Evolutionary conservation across 2,888 invertebrate genomes (phyloP).

Genomic region (Yponomeuta malinellus): DNA sequence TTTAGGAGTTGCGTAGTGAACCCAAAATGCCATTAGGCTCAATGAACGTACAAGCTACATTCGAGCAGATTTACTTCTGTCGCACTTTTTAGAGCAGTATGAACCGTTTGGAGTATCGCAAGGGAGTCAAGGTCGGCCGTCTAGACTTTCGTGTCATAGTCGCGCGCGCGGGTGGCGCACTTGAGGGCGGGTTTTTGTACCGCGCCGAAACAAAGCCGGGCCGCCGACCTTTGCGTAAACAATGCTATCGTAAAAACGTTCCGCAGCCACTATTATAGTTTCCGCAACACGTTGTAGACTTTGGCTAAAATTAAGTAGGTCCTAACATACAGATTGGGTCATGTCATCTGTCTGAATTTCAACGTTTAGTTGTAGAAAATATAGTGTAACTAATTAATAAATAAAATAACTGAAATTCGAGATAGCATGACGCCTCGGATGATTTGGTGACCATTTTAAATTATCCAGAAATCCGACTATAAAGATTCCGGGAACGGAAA

Average conservation of each 20-base stretch:
- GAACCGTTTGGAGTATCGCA: background rate
- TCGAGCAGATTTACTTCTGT: background rate
- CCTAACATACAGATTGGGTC: too few species aligned
- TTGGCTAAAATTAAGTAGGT: too few species aligned
- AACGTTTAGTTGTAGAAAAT: too few species aligned
- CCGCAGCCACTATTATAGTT: background rate
- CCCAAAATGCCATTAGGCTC: too few species aligned
- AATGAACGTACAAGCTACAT: too few species aligned
- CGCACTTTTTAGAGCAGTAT: background rate
- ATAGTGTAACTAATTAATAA: too few species aligned
- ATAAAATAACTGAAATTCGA: too few species aligned
- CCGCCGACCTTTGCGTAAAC: background rate
- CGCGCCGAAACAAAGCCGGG: slow-evolving; percentile 3
- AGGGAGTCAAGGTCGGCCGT: slow-evolving; percentile 14
- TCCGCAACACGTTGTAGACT: too few species aligned
- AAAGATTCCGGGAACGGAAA: slow-evolving; percentile 6
- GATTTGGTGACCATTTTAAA: background rate
- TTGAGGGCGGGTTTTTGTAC: background rate
- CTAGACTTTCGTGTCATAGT: slow-evolving; percentile 9
- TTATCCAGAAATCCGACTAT: background rate
- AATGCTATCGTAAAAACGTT: background rate
- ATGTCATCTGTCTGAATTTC: too few species aligned
- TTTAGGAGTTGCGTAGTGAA: too few species aligned
- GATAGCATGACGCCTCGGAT: too few species aligned
- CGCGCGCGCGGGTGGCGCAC: background rate